phyloP scores from a whole-genome alignment of 2,888 invertebrate genomes.

The Cephalotes varians region DNA sequence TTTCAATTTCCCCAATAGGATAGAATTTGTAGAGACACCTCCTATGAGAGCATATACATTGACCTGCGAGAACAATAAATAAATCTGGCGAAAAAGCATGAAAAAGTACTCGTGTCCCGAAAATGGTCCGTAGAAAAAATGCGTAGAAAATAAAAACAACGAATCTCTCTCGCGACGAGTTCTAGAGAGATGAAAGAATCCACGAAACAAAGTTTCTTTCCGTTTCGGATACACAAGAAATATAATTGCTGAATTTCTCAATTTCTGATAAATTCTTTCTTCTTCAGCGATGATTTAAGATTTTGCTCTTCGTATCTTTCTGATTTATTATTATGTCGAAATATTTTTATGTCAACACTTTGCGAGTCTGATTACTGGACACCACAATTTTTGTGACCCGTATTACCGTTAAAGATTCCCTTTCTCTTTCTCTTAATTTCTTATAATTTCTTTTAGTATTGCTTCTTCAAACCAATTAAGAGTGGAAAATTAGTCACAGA shows the following conservation, averaged over 20 bases:
- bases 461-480: not conserved
- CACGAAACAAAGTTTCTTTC: not conserved
- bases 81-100: not conserved
- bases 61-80: not conserved
- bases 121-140: not conserved
- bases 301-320: not conserved
- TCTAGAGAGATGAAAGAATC: not conserved
- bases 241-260: not conserved
- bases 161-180: not conserved
- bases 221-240: not conserved
- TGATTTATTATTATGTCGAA: no score
- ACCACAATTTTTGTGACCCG: not conserved
- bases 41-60: not conserved
- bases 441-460: not conserved
- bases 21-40: not conserved
- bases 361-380: not conserved
- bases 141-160: not conserved
- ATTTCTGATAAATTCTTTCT: not conserved
- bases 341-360: not conserved
- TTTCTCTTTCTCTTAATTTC: not conserved
- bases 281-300: not conserved
- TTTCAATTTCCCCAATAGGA: not conserved
- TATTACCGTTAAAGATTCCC: not conserved
- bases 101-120: not conserved
- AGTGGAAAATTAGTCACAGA: not conserved